Conservation (phyloP, 2,888 invertebrate species). For the Strigamia crassipes region DNA sequence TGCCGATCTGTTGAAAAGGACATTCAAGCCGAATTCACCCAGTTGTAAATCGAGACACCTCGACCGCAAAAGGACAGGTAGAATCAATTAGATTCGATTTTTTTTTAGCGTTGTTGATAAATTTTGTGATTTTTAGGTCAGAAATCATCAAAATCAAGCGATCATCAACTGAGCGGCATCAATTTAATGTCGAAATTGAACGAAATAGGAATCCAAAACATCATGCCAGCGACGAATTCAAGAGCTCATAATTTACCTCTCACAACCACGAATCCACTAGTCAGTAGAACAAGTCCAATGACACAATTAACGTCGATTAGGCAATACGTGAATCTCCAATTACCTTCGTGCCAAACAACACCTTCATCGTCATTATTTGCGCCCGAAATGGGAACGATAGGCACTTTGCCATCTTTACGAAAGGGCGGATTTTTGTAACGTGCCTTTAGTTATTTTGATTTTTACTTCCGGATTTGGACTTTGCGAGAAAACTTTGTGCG, state of each 20-base stretch:
- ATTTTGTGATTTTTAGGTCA: not conserved
- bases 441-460: not conserved
- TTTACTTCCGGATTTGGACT: not conserved
- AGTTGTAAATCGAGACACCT: slow-evolving; percentile 51
- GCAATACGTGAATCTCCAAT: not conserved
- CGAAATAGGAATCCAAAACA: slow-evolving; percentile 68
- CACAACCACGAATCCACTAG: not conserved
- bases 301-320: slow-evolving; percentile 47
- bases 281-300: slow-evolving; percentile 49
- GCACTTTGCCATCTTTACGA: slow-evolving; percentile 78
- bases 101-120: not conserved
- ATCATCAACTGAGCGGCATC: slow-evolving; percentile 58
- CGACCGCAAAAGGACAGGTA: slow-evolving; percentile 55
- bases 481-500: not conserved
- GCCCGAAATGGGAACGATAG: slow-evolving; percentile 70
- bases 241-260: not conserved
- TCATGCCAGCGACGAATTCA: slow-evolving; percentile 38
- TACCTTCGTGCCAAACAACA: not conserved
- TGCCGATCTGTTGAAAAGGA: slow-evolving; percentile 69
- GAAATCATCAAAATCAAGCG: not conserved
- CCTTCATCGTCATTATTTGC: slow-evolving; percentile 1
- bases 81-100: slow-evolving; percentile 56
- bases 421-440: slow-evolving; percentile 71
- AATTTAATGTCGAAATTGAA: slow-evolving; percentile 70
- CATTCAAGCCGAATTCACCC: slow-evolving; percentile 58